Base-by-base conservation (phyloP, 2,113 vertebrate species). In the Ophthalmolycus amberensis region DNA sequence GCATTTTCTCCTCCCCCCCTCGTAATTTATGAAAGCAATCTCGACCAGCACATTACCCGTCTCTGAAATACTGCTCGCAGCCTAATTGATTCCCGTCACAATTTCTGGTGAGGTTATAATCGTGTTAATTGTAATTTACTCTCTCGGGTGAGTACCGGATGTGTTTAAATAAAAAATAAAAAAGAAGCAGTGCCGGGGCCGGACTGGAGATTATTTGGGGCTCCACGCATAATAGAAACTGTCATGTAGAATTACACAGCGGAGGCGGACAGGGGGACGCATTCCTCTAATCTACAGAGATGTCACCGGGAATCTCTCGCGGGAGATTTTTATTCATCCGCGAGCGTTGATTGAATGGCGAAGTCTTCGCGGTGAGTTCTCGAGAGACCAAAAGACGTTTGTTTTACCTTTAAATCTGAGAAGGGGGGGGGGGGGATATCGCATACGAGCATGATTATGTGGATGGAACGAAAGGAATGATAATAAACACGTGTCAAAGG, bases 41-140 rank as follows among this genome's bases (percentile, higher is more conserved):
- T 96, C 88, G 46, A 63, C 91, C 89, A 71, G 22, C 94, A 93
- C 95, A 95, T 91, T 94, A 91, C 88, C 80, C 78, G 92, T 83
- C 91, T 91, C 75, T 87, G 94, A 93, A 93, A 95, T 86, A 92
- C 93, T 91, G 95, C 94, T 96, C 94, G 88, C 90, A 93, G 95
- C 95, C 95, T 97, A 97, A 98, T 98, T 97, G 97, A 97, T 96
- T 96, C 96, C 96, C 95, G 95, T 97, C 96, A 97, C 93, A 94
- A 95, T 96, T 95, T 91, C 16, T 27, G 9, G 95, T 95, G 94
- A 97, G 96, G 95, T 97, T 97, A 95, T 97, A 96, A 97, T 96
- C 96, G 96, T 84, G 95, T 96, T 96, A 96, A 94, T 96, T 96
- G 94, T 97, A 95, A 97, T 97, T 96, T 95, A 96, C 94, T 91